Evolutionary conservation across 2,797 vertebrate species (phyloP), one percentile per base, ranked within the genome.

Genomic region (Cirrhinus mrigala): DNA sequence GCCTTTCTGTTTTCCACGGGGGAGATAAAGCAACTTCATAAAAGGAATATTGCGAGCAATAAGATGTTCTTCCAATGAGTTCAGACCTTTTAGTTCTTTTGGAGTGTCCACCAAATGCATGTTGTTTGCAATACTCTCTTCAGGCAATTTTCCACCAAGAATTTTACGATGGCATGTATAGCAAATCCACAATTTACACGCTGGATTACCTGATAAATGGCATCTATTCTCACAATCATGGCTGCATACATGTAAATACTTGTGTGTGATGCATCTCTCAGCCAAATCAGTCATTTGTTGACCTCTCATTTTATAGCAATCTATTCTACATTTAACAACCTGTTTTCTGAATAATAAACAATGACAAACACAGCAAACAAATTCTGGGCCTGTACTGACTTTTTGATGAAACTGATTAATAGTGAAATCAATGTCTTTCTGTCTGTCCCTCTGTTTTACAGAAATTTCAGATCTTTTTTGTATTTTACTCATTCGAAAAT

Each of bases 31-130:
- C 1, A 66, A 22, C 0, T 70, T 85, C 40, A 48, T 29, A 52
- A 80, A 80, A 27, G 50, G 66, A 79, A 85, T 85, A 3, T 75
- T 71, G 4, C 1, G 54, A 29, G 69, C 81, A 14, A 83, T 15
- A 2, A 73, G 37, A 74, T 64, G 70, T 64, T 64, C 5, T 48
- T 83, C 81, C 24, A 83, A 75, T 0, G 56, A 83, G 29, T 58
- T 82, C 6, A 82, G 33, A 70, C 22, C 11, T 40, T 82, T 82
- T 2, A 83, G 40, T 37, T 76, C 0, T 22, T 40, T 37, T 58
- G 54, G 54, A 60, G 44, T 78, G 12, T 52, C 24, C 4, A 54
- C 50, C 4, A 54, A 22, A 12, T 56, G 48, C 73, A 75, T 24
- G 12, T 52, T 33, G 20, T 58, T 82, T 1, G 22, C 44, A 12